These are phyloP conservation scores for Scomber colias DNA, from an alignment of 2,113 vertebrate genomes.

Conservation along the genomic window DNA sequence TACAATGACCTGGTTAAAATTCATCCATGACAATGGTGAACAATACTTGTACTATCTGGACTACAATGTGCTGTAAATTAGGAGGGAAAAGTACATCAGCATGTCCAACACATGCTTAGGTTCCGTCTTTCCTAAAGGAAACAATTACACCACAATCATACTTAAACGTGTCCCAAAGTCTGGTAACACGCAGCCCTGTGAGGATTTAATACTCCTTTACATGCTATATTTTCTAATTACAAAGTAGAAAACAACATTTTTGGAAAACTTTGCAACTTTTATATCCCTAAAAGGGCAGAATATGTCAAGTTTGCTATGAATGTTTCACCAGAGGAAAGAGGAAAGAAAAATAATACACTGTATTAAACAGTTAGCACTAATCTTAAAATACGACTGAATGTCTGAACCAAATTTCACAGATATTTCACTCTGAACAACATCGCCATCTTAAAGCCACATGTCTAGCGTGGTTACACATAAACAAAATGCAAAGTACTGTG, in stretches of 20 bases:
- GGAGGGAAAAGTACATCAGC: neutral
- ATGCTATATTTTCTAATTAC: neutral
- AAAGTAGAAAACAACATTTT: neutral
- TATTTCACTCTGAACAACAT: neutral
- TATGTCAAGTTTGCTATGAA: too few species aligned
- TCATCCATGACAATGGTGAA: neutral
- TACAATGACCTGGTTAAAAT: neutral
- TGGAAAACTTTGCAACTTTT: too few species aligned
- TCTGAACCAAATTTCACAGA: too few species aligned
- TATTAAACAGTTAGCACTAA: neutral
- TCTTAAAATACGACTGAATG: too few species aligned
- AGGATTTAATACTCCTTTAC: neutral
- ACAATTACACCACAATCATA: too few species aligned
- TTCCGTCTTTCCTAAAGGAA: too few species aligned
- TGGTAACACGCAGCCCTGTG: neutral
- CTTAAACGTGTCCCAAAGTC: neutral
- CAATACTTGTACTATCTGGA: neutral
- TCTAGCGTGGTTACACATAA: neutral
- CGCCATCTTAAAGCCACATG: neutral
- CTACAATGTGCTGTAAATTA: neutral
- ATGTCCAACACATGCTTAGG: too few species aligned
- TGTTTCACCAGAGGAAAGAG: neutral
- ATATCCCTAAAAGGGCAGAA: too few species aligned
- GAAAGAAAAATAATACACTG: too few species aligned
- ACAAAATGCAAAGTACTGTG: neutral